Base-by-base conservation (phyloP, 2,797 vertebrate genomes). In the Vireo griseus region DNA sequence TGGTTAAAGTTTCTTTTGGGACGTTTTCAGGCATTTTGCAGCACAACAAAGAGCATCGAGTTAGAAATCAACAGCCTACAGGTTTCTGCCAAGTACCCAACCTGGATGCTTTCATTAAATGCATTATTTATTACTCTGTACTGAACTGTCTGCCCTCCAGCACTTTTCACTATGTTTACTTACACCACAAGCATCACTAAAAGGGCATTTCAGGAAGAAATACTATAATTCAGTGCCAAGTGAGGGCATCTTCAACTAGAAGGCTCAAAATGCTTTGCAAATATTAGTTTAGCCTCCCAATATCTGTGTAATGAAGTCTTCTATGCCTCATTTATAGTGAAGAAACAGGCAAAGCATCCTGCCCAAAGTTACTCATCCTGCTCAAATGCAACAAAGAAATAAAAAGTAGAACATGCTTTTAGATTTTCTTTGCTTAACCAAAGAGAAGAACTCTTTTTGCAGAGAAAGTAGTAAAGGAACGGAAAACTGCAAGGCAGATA, bases 1-100 rank as follows among this genome's bases (percentile, higher is more conserved):
- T 18, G 86, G 82, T 5, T 13, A 37, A 58, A 92, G 58, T 92
- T 97, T 92, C 85, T 85, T 93, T 77, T 12, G 16, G 91, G 92
- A 88, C 35, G 45, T 81, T 94, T 86, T 61, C 68, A 86, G 66
- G 74, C n/a, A 55, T 86, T 88, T 93, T 92, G 59, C 59, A 67
- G 54, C 71, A 42, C 58, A 87, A 86, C n/a, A 77, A 77, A 59
- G 71, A 62, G 28, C 52, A 59, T 47, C 65, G 40, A 75, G 33
- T 13, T 10, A 63, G 76, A 92, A 94, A 66, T 57, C 68, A 45
- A 72, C 4, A 83, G 44, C 22, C 54, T 45, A 65, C 40, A 31
- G 31, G 45, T 88, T 95, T 86, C 87, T 52, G 13, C 0, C 0
- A 63, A 81, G 63, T 42, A 39, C 74, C 67, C 40, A 90, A 45